Evolutionary conservation across 2,888 invertebrate genomes (phyloP), one percentile per base, ranked within the genome.

Genomic region (Pelosia muscerda): DNA sequence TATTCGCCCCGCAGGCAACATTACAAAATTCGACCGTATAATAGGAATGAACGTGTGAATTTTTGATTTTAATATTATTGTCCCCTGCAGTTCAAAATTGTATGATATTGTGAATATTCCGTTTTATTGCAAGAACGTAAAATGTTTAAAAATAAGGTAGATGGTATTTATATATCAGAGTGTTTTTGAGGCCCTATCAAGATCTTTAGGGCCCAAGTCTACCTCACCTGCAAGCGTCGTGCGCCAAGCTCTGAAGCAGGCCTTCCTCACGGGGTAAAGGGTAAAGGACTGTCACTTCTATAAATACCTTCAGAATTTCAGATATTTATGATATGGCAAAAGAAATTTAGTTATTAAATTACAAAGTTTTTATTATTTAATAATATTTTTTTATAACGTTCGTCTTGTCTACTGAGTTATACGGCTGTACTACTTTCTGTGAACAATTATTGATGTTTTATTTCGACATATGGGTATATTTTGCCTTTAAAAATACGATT

Each of bases 1-100:
- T 90, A 94, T 91, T 87, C 85, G 87, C 89, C 93, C 92, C 94
- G 81, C 79, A 87, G 92, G 93, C 80, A 82, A 82, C 88, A 86
- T 93, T 92, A 88, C 82, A 87, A 86, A 87, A 89, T 87, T 88
- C 84, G 84, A 85, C 84, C 79, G 84, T 82, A 83, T 86, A 83
- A 87, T 88, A 87, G 83, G 85, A 82, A 84, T 79, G 84, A 85
- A 88, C 86, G 85, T 84, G 84, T 88, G 85, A 86, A 86, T 88
- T 84, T 83, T 84, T 86, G 77, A 88, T 90, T 88, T 88, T 79
- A 79, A 79, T 77, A 74, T 78, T 81, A 81, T 74, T 81, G 72
- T 73, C 72, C 57, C 59, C 68, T 71, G 62, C 67, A 60, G 68
- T 74, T 59, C 66, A 61, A 66, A 71, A 73, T 74, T 74, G 68